Evolutionary conservation across 2,888 invertebrate genomes (phyloP), one percentile per base, ranked within the genome.

Genomic region (Apotomis turbidana): DNA sequence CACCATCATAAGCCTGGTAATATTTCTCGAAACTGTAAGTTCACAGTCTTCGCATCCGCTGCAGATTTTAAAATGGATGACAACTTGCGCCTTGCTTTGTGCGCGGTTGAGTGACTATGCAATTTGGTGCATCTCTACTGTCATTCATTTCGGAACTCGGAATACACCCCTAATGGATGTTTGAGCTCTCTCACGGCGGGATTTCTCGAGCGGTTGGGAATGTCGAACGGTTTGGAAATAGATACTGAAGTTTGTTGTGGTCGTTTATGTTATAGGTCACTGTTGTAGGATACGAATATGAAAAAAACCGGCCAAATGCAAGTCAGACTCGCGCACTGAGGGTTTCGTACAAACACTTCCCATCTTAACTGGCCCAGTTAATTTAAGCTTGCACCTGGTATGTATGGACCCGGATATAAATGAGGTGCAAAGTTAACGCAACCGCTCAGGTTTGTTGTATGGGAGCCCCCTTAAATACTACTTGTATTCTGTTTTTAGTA

Each of bases 41-140:
- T 44, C 66, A 5, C 4, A 66, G 66, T 57, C 5, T 66, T 66
- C 66, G 55, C 66, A 51, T 36, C 15, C 72, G 74, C 73, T 79
- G 80, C 84, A 84, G 87, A 88, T 90, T 92, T 91, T 90, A 91
- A 91, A 92, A 92, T 90, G 90, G 87, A 92, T 91, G 91, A 90
- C 89, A 90, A 84, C 81, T 87, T 83, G 80, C 80, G 83, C 82
- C 85, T 84, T 85, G 89, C 91, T 91, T 90, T 91, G 90, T 87
- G 83, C 81, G 9, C 77, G 76, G 77, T 83, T 83, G 89, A 89
- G 86, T 88, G 90, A 90, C 85, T 84, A 83, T 85, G 90, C 89
- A 90, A 89, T 91, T 89, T 89, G 81, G 82, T 78, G 81, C 79
- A 81, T 78, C 81, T 81, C 79, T 74, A 70, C 78, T 77, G 81